Evolutionary conservation across 1,140 invertebrate species (phyloP).

Genomic region (Lasaia peninsularis): DNA sequence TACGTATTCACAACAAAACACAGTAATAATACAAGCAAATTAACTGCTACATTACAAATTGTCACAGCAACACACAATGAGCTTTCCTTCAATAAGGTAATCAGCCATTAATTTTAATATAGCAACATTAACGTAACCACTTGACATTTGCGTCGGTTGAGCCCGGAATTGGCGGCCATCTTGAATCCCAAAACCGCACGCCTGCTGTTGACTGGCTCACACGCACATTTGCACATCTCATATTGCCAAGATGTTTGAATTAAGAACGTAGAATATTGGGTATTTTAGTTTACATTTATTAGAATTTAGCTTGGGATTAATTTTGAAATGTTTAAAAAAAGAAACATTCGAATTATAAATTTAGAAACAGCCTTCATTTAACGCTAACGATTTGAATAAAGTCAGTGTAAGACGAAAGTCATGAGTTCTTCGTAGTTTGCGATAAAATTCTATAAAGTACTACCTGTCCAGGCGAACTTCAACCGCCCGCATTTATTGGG

Average conservation of each 20-base stretch:
- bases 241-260: background rate
- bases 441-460: no score
- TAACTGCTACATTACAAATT: constrained; percentile 8
- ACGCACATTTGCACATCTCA: constrained; percentile 22
- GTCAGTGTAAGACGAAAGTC: no score
- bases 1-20: background rate
- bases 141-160: constrained; percentile 20
- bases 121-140: constrained; percentile 17
- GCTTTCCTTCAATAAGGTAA: constrained; percentile 13
- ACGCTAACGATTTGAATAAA: no score
- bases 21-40: constrained; percentile 2
- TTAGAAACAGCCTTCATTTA: no score
- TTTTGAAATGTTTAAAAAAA: no score
- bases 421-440: no score
- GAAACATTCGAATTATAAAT: no score
- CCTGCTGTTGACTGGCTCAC: constrained; percentile 27
- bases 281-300: no score
- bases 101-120: constrained; percentile 18
- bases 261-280: no score
- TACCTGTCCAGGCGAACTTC: no score
- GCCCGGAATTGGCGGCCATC: constrained; percentile 31
- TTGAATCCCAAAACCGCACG: constrained; percentile 30
- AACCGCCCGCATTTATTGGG: no score
- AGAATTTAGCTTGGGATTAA: no score
- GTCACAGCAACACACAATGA: background rate